A percentile compares a stretch with the other conserved stretches of the same genome.
Evolutionary conservation across 2,888 invertebrate genomes (phyloP).

Genomic region (Cheilosia urbana): DNA sequence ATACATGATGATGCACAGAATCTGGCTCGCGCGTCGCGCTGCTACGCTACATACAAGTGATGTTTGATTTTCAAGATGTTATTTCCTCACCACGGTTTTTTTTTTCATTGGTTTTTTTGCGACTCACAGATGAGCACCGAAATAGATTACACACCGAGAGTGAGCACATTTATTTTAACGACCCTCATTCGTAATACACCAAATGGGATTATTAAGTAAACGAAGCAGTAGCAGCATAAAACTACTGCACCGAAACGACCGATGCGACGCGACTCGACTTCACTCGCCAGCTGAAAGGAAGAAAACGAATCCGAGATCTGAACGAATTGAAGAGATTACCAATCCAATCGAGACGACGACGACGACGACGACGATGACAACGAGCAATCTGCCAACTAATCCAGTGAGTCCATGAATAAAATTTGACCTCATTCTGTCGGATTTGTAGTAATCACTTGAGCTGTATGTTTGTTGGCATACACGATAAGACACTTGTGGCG

Average conservation of each 20-base stretch:
- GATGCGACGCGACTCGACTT: too few relatives aligned
- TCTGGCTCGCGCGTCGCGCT: slow-evolving; percentile 20
- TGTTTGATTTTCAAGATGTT: slow-evolving; percentile 69
- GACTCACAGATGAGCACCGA: slow-evolving; percentile 32
- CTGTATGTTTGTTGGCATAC: slow-evolving; percentile 43
- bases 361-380: slow-evolving; percentile 37
- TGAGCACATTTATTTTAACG: slow-evolving; percentile 76
- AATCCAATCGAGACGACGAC: slow-evolving; percentile 22
- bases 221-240: not conserved
- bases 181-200: slow-evolving; percentile 72
- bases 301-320: slow-evolving; percentile 23
- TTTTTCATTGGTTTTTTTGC: too few relatives aligned
- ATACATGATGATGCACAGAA: slow-evolving; percentile 65
- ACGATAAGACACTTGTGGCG: slow-evolving; percentile 37
- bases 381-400: slow-evolving; percentile 60
- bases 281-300: slow-evolving; percentile 34
- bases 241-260: too few relatives aligned
- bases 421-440: slow-evolving; percentile 74
- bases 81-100: slow-evolving; percentile 52
- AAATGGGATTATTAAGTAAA: slow-evolving; percentile 74
- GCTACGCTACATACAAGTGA: slow-evolving; percentile 39
- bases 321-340: slow-evolving; percentile 53
- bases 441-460: slow-evolving; percentile 70
- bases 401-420: slow-evolving; percentile 71
- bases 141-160: slow-evolving; percentile 71